Evolutionary conservation across 2,113 vertebrate species (phyloP).

Genomic region (Leiothrix lutea): DNA sequence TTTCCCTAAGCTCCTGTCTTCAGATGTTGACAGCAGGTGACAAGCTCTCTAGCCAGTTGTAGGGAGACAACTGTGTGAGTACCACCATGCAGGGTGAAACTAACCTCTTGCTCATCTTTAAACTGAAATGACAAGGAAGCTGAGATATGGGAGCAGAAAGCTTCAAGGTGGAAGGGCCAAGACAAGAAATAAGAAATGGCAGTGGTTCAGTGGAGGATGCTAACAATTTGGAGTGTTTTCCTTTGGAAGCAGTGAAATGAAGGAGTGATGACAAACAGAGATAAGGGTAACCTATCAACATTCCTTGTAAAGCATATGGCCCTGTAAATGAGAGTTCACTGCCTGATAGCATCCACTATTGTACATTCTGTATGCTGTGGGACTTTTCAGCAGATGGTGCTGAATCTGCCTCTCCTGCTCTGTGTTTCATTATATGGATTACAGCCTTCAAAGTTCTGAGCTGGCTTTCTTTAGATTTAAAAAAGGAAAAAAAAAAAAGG

Average conservation of each 20-base stretch:
- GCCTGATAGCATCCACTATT: slow-evolving; percentile 27
- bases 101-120: not conserved
- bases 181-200: not conserved
- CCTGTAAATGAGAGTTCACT: slow-evolving; percentile 38
- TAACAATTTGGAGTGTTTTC: slow-evolving; percentile 2
- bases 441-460: slow-evolving; percentile 1
- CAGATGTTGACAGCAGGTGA: slow-evolving; percentile 45
- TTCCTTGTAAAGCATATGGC: slow-evolving; percentile 49
- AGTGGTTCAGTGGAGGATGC: not conserved
- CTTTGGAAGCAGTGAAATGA: slow-evolving; percentile 53
- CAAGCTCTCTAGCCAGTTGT: not conserved
- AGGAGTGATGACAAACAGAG: slow-evolving; percentile 58
- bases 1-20: slow-evolving; percentile 7
- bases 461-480: not conserved
- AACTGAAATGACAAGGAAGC: not conserved
- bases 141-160: not conserved
- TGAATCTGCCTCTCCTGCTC: not conserved
- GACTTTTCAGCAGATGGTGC: slow-evolving; percentile 26
- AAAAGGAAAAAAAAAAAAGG: not conserved
- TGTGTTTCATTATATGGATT: slow-evolving; percentile 22
- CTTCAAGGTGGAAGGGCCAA: not conserved
- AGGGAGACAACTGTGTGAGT: not conserved
- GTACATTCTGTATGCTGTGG: not conserved
- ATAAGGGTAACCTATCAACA: slow-evolving; percentile 46
- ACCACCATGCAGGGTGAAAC: not conserved